A percentile compares a stretch with the other conserved stretches of the same genome.
Conservation (phyloP, 2,888 invertebrate genomes). For the Apomyelois bistriatella region DNA sequence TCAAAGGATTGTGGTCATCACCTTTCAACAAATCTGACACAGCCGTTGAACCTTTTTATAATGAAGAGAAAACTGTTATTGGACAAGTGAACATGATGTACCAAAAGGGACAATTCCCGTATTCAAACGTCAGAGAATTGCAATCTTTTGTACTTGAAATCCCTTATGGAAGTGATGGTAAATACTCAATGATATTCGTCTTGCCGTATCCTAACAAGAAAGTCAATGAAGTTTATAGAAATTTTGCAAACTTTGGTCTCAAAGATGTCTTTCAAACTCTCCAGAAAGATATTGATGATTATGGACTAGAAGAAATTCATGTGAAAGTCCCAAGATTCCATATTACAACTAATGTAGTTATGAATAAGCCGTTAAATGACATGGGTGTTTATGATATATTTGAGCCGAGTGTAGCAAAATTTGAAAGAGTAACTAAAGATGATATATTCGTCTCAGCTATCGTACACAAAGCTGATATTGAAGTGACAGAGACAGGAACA, state of each 20-base stretch:
- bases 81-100: slow-evolving; percentile 88
- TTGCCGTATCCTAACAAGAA: slow-evolving; percentile 80
- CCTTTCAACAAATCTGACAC: slow-evolving; percentile 83
- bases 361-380: slow-evolving; percentile 77
- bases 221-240: slow-evolving; percentile 70
- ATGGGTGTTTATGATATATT: slow-evolving; percentile 86
- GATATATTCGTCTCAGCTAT: slow-evolving; percentile 81
- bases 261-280: slow-evolving; percentile 74
- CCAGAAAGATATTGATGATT: slow-evolving; percentile 63
- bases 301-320: slow-evolving; percentile 80
- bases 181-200: slow-evolving; percentile 82
- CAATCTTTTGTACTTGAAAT: slow-evolving; percentile 82
- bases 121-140: slow-evolving; percentile 74
- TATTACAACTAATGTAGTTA: slow-evolving; percentile 79
- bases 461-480: slow-evolving; percentile 86
- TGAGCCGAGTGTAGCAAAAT: slow-evolving; percentile 74
- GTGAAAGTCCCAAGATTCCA: slow-evolving; percentile 83
- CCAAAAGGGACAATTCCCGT: slow-evolving; percentile 79
- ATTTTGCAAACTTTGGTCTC: slow-evolving; percentile 68
- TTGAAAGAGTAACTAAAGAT: slow-evolving; percentile 76
- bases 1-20: slow-evolving; percentile 85
- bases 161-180: slow-evolving; percentile 81
- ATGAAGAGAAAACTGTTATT: slow-evolving; percentile 73
- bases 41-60: slow-evolving; percentile 75
- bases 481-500: slow-evolving; percentile 87